Conservation (phyloP, 1,140 invertebrate species). For the Heliconius hewitsoni region DNA sequence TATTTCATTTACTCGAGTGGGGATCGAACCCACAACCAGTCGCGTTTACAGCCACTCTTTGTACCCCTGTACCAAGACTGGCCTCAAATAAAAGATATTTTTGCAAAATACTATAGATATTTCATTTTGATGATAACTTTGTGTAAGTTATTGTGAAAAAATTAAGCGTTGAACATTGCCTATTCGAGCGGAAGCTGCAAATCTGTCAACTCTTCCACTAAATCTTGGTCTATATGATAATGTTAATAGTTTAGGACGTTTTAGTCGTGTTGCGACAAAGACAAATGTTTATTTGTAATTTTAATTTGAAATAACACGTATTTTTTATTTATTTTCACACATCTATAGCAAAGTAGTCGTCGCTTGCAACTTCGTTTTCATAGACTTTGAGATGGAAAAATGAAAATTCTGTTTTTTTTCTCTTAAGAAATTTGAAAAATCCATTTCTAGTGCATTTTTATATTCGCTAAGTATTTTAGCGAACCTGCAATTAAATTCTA, state of each 20-base stretch:
- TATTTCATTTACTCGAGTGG: too few relatives aligned
- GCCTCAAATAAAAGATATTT: background rate
- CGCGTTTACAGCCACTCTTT: too few relatives aligned
- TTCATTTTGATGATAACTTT: background rate
- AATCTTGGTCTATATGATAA: conserved; percentile 5
- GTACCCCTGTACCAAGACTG: too few relatives aligned
- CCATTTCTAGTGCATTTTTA: too few relatives aligned
- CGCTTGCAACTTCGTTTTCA: too few relatives aligned
- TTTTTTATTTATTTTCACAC: background rate
- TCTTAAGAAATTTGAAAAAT: too few relatives aligned
- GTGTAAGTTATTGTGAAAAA: background rate
- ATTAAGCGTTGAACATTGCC: background rate
- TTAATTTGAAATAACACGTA: background rate
- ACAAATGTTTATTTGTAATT: conserved; percentile 11
- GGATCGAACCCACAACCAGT: too few relatives aligned
- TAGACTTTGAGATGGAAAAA: too few relatives aligned
- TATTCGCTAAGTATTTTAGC: too few relatives aligned
- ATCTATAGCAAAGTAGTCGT: too few relatives aligned
- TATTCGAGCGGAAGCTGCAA: conserved; percentile 37
- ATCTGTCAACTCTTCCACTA: conserved; percentile 32
- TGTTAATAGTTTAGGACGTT: conserved; percentile 15
- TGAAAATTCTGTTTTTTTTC: too few relatives aligned
- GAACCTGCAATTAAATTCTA: too few relatives aligned
- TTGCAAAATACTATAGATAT: background rate
- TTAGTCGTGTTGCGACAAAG: conserved; percentile 17